phyloP scores from a whole-genome alignment of 2,113 vertebrate genomes.

The Pedetes capensis region DNA sequence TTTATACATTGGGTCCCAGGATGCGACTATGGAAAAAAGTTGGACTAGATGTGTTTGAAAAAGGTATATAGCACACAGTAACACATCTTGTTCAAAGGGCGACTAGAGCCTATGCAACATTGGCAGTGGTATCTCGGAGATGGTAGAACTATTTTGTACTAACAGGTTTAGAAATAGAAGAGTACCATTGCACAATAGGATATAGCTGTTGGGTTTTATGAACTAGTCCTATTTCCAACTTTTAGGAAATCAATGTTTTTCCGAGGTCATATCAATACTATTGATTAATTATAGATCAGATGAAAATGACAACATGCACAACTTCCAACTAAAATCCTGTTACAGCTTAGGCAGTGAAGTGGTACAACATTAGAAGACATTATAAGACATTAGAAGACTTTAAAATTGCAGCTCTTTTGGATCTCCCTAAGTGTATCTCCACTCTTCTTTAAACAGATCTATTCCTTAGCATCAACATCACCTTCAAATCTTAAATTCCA shows the following conservation, averaged over 20 bases:
- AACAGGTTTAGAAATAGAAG: slow-evolving; percentile 40
- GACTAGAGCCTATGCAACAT: not conserved
- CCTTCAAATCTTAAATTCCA: slow-evolving; percentile 93
- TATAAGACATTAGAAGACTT: too few relatives aligned
- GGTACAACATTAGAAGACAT: not conserved
- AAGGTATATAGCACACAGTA: not conserved
- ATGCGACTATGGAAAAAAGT: not conserved
- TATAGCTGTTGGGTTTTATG: slow-evolving; percentile 45
- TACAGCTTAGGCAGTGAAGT: slow-evolving; percentile 62
- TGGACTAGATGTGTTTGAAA: not conserved
- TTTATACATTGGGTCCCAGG: not conserved
- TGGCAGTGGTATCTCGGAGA: not conserved
- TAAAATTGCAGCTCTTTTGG: slow-evolving; percentile 94
- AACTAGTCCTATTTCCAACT: slow-evolving; percentile 50
- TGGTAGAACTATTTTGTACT: slow-evolving; percentile 58
- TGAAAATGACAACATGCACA: slow-evolving; percentile 77
- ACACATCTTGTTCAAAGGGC: not conserved
- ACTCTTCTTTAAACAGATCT: slow-evolving; percentile 91
- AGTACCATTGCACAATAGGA: slow-evolving; percentile 51
- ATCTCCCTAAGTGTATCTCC: slow-evolving; percentile 95
- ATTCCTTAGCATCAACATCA: slow-evolving; percentile 92
- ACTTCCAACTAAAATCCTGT: slow-evolving; percentile 71
- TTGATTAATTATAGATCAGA: slow-evolving; percentile 50
- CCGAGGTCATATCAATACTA: slow-evolving; percentile 50
- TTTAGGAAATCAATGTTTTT: slow-evolving; percentile 67